These are phyloP conservation scores for Nerophis lumbriciformis DNA, from an alignment of 2,113 vertebrate species.

Conservation along the genomic window DNA sequence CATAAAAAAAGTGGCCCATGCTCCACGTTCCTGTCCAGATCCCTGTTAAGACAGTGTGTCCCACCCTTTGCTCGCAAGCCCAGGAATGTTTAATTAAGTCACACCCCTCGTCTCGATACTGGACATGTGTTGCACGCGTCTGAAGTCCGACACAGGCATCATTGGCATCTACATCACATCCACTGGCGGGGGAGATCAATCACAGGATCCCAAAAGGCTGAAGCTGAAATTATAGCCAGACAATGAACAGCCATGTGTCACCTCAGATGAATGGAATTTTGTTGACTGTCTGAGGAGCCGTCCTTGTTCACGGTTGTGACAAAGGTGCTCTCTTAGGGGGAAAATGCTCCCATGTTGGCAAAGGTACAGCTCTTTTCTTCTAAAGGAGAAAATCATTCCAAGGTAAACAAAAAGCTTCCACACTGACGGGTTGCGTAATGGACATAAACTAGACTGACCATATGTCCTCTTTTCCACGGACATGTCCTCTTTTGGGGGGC, in stretches of 20 bases:
- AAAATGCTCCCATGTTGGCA: constrained; percentile 13
- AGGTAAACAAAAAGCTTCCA: constrained; percentile 42
- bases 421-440: constrained; percentile 15
- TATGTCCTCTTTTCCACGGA: too few species aligned
- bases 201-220: constrained; percentile 4
- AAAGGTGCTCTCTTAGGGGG: constrained; percentile 5
- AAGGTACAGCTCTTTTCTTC: constrained; percentile 15
- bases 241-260: too few species aligned
- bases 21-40: constrained; percentile 50
- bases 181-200: constrained; percentile 22
- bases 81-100: constrained; percentile 57
- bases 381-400: constrained; percentile 23
- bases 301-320: too few species aligned
- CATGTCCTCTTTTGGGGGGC: too few species aligned
- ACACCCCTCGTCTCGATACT: constrained; percentile 33
- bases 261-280: constrained; percentile 15
- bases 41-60: constrained; percentile 48
- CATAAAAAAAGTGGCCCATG: constrained; percentile 28
- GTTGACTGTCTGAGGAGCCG: neutral
- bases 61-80: neutral
- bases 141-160: constrained; percentile 32
- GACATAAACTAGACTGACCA: too few species aligned
- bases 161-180: constrained; percentile 14
- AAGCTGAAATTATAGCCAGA: constrained; percentile 17
- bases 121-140: constrained; percentile 46